A percentile compares a stretch with the other conserved stretches of the same genome.
Evolutionary conservation across 2,113 vertebrate species (phyloP).

Genomic region (Geococcyx californianus): DNA sequence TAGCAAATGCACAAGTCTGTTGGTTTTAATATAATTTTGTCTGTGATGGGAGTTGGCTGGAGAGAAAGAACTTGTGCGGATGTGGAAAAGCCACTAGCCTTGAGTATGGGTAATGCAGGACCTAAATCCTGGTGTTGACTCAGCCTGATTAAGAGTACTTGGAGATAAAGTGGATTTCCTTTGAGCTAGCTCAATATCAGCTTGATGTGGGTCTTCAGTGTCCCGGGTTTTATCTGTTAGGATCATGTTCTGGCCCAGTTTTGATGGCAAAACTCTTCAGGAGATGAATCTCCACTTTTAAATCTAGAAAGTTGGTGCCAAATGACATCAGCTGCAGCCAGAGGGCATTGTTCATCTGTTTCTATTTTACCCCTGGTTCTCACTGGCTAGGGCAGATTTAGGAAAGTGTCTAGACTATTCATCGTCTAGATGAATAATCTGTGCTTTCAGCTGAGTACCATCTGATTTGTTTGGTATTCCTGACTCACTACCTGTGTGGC

Average conservation of each 20-base stretch:
- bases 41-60: neutral
- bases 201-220: neutral
- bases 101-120: neutral
- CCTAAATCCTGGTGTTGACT: neutral
- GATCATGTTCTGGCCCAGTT: neutral
- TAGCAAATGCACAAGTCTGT: neutral
- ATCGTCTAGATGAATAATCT: neutral
- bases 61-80: neutral
- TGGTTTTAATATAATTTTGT: neutral
- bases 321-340: neutral
- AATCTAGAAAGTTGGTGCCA: neutral
- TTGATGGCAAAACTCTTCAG: neutral
- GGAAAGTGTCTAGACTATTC: constrained; percentile 4
- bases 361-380: neutral
- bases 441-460: neutral
- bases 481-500: constrained; percentile 32
- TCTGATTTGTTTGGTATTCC: neutral
- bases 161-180: neutral
- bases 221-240: neutral
- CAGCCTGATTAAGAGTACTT: neutral
- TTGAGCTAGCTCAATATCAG: neutral
- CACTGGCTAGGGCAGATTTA: neutral
- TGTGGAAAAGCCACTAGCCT: neutral
- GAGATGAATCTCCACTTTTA: neutral
- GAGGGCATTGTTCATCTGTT: neutral